These are phyloP conservation scores for Marisa cornuarietis DNA, from an alignment of 1,140 invertebrate species.

Conservation along the genomic window DNA sequence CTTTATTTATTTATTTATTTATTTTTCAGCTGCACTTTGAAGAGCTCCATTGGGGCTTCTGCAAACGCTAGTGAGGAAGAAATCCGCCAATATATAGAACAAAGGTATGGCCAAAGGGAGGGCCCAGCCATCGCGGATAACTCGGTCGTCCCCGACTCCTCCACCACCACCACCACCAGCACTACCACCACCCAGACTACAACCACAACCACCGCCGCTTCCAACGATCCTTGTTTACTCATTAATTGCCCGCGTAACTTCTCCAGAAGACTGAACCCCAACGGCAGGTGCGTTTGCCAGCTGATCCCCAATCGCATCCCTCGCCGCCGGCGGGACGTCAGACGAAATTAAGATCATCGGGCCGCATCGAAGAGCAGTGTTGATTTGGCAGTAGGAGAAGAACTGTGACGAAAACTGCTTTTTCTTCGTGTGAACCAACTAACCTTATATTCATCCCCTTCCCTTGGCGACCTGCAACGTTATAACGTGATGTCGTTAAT, in stretches of 20 bases:
- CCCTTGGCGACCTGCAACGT: too few species aligned
- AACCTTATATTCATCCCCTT: too few species aligned
- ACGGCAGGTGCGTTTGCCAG: conserved; percentile 10
- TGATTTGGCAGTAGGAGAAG: too few species aligned
- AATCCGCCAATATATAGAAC: background rate
- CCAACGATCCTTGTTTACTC: conserved; percentile 1
- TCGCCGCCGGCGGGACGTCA: too few species aligned
- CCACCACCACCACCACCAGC: background rate
- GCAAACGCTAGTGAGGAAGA: conserved; percentile 4
- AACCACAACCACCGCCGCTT: conserved; percentile 18
- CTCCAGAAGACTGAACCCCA: background rate
- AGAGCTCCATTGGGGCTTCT: background rate
- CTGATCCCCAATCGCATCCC: background rate
- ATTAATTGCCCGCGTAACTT: conserved; percentile 6
- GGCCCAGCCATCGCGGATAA: background rate
- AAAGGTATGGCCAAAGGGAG: background rate
- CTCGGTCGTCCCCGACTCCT: background rate
- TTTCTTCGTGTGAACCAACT: too few species aligned
- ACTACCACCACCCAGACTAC: conserved; percentile 14
- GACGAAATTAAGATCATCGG: too few species aligned
- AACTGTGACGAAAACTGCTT: too few species aligned
- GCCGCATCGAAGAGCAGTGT: too few species aligned
- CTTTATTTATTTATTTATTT: background rate
- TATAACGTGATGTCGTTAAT: too few species aligned
- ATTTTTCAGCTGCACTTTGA: conserved; percentile 9